Evolutionary conservation across 2,888 invertebrate species (phyloP), one percentile per base, ranked within the genome.

Genomic region (Hedychridium roseum): DNA sequence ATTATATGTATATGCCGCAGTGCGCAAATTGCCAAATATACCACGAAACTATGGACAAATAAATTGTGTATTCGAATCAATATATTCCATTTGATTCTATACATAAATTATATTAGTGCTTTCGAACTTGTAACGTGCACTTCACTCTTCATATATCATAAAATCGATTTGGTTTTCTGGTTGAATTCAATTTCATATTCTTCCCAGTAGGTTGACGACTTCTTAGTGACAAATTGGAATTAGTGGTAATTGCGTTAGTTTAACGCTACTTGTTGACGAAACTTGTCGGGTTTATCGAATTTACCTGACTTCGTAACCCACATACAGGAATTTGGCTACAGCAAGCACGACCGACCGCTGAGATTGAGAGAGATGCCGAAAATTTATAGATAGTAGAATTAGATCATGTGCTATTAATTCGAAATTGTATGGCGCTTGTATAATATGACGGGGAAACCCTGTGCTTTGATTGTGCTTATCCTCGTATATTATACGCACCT

Each of bases 151-250:
- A n/a, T n/a, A n/a, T n/a, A n/a, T n/a, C n/a, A n/a, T n/a, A n/a
- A n/a, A n/a, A n/a, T n/a, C n/a, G n/a, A n/a, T n/a, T n/a, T n/a
- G n/a, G n/a, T n/a, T n/a, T n/a, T n/a, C n/a, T n/a, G n/a, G n/a
- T n/a, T n/a, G n/a, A n/a, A n/a, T 44, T 54, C 51, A 36, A 60
- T 60, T 50, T 42, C 38, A 44, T 56, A 56, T 62, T 59, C 56
- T 56, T 58, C 49, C 36, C 26, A 27, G 28, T 51, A 53, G 41
- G 46, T 55, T 57, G 47, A 43, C 47, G 56, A 48, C 43, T 60
- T 56, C 62, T 64, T 51, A 57, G 54, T 65, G 66, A 68, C 65
- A 68, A 68, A 68, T 65, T 66, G 59, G 58, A 59, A 66, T 68
- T 64, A 64, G 53, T 50, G 48, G 57, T 66, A 68, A 68, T 64